Evolutionary conservation across 2,888 invertebrate genomes (phyloP), one percentile per base, ranked within the genome.

Genomic region (Drosophila borborema): DNA sequence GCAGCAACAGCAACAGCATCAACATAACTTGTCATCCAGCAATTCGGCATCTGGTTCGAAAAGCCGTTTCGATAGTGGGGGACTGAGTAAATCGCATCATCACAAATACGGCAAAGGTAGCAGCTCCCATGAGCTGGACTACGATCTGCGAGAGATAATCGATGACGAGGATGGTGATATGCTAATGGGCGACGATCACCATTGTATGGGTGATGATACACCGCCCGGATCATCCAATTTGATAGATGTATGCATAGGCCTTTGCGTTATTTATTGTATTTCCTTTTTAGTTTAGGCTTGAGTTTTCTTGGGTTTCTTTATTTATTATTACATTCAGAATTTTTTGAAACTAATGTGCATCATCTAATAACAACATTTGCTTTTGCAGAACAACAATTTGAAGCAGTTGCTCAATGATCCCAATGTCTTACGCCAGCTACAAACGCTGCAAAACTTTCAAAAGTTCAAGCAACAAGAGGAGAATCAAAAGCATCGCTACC

Each of bases 371-470:
- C 51, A 53, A 7, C 43, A 43, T 18, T 12, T 65, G 8, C 7
- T 28, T 54, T 91, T 90, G 3, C 81, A 93, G 93, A 92, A 92
- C 72, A 93, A 93, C 70, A 93, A 93, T 69, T 77, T 93, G n/a
- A 91, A 92, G 46, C 93, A 93, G 75, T 74, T 93, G 63, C 86
- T 98, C 62, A 96, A 96, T 60, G 97, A 98, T 93, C 97, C 97
- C 0, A 97, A 98, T 93, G 96, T 99, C 49, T 94, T 99, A 92
- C 94, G 98, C 64, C 98, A 98, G 89, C 94, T 99, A 56, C 98
- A 98, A 91, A 97, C 96, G 20, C 93, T 97, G 73, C 96, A 96
- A 89, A 93, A 93, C 74, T 91, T 93, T 62, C 92, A 92, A 56
- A 92, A 92, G 69, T 91, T 92, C 68, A 94, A 94, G 77, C 95